Conservation (phyloP, 2,113 vertebrate species). For the Cephalopholis sonnerati region DNA sequence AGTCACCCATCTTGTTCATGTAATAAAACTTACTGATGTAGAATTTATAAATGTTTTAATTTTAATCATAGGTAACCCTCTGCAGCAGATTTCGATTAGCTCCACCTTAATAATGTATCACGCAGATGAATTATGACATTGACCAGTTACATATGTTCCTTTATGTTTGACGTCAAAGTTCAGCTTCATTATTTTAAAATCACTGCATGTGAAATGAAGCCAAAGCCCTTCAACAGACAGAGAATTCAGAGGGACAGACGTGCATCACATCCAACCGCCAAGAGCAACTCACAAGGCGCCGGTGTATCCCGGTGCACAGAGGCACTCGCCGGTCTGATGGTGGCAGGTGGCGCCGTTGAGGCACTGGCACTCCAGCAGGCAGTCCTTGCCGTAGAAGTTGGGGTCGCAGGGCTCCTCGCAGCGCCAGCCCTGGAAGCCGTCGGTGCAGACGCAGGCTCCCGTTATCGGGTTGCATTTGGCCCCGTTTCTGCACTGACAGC, state of each 20-base stretch:
- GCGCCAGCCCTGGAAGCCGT: constrained; percentile 94
- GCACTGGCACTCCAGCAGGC: constrained; percentile 90
- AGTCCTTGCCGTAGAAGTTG: constrained; percentile 90
- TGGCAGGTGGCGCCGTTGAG: constrained; percentile 92
- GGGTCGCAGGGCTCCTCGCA: constrained; percentile 91
- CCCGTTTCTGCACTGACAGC: constrained; percentile 93
- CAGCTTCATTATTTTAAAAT: neutral
- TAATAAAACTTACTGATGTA: neutral
- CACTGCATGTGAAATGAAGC: neutral
- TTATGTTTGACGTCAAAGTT: neutral
- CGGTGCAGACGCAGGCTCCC: constrained; percentile 92
- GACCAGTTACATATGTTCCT: neutral
- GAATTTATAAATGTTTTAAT: neutral
- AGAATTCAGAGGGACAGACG: neutral
- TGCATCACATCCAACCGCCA: neutral
- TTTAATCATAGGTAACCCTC: neutral
- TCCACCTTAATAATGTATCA: neutral
- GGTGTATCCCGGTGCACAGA: constrained; percentile 91
- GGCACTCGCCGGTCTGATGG: constrained; percentile 91
- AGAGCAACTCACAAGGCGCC: constrained; percentile 89
- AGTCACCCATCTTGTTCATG: neutral
- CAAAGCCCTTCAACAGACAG: neutral
- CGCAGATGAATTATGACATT: neutral
- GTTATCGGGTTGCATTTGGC: constrained; percentile 97
- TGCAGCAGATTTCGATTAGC: neutral